Conservation (phyloP, 64 coral and sea anemone species). For the Acropora yongei region DNA sequence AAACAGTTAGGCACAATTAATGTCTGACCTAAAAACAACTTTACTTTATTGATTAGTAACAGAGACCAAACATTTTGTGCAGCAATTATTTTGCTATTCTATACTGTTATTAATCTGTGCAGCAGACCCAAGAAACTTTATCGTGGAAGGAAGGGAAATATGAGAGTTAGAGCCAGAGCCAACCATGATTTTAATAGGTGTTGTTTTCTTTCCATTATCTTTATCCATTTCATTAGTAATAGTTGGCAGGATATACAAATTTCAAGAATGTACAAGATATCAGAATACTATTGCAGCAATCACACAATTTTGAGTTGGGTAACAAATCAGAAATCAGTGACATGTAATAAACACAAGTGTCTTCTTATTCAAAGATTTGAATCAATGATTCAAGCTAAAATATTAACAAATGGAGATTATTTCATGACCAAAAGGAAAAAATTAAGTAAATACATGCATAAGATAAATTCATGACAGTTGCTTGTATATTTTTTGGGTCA, state of each 20-base stretch:
- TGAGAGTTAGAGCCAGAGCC: conserved; percentile 16
- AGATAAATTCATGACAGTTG: conserved; percentile 18
- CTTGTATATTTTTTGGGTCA: conserved; percentile 18
- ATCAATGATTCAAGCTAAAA: conserved; percentile 43
- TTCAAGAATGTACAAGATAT: conserved; percentile 4
- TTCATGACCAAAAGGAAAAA: conserved; percentile 40
- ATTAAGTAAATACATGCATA: conserved; percentile 29
- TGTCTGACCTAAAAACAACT: conserved; percentile 31
- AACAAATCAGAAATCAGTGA: conserved; percentile 3
- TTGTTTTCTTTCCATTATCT: conserved; percentile 44
- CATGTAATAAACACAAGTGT: conserved; percentile 10
- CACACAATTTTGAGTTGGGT: conserved; percentile 28
- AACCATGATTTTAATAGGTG: conserved; percentile 32
- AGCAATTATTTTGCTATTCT: conserved; percentile 40
- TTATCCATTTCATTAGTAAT: conserved; percentile 32
- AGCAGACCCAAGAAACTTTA: conserved; percentile 37
- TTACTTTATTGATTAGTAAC: conserved; percentile 37
- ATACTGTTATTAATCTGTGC: conserved; percentile 40
- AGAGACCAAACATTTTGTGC: conserved; percentile 23
- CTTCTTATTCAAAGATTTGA: conserved; percentile 5
- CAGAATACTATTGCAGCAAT: conserved; percentile 34
- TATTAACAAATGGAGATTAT: conserved; percentile 38
- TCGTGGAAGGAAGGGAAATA: conserved; percentile 33
- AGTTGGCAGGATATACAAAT: conserved; percentile 40
- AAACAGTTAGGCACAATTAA: conserved; percentile 37